These are phyloP conservation scores for Xenus cinereus DNA, from an alignment of 2,113 vertebrate species.

Conservation along the genomic window DNA sequence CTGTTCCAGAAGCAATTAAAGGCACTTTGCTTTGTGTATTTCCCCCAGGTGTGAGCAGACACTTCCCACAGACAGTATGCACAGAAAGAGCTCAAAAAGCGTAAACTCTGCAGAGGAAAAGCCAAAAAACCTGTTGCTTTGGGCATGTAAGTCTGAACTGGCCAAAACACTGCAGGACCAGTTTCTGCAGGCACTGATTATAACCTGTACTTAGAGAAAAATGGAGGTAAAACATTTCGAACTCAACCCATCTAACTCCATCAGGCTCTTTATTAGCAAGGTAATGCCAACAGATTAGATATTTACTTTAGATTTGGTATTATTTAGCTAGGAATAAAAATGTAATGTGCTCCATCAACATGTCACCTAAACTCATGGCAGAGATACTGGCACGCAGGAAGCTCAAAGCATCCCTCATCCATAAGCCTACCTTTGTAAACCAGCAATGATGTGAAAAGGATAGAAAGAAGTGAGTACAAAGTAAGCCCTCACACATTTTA, in stretches of 20 bases:
- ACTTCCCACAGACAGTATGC: conserved; percentile 24
- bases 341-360: not conserved
- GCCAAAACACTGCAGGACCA: not conserved
- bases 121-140: not conserved
- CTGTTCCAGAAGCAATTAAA: conserved; percentile 65
- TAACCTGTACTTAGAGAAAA: not conserved
- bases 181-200: not conserved
- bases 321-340: not conserved
- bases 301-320: not conserved
- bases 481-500: not conserved
- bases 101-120: not conserved
- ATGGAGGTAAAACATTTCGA: not conserved
- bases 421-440: not conserved
- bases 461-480: not conserved
- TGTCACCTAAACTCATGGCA: not conserved
- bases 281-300: not conserved
- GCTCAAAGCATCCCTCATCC: not conserved
- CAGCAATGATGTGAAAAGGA: not conserved
- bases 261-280: not conserved
- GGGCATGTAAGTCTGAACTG: not conserved
- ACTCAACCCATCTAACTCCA: not conserved
- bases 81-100: conserved; percentile 12
- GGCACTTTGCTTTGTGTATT: conserved; percentile 48
- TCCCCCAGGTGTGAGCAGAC: conserved; percentile 59
- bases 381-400: not conserved